Percentiles rank a stretch among this genome's conserved stretches.
These are phyloP conservation scores for Nemotelus nigrinus DNA, from an alignment of 2,888 invertebrate species.

Conservation along the genomic window DNA sequence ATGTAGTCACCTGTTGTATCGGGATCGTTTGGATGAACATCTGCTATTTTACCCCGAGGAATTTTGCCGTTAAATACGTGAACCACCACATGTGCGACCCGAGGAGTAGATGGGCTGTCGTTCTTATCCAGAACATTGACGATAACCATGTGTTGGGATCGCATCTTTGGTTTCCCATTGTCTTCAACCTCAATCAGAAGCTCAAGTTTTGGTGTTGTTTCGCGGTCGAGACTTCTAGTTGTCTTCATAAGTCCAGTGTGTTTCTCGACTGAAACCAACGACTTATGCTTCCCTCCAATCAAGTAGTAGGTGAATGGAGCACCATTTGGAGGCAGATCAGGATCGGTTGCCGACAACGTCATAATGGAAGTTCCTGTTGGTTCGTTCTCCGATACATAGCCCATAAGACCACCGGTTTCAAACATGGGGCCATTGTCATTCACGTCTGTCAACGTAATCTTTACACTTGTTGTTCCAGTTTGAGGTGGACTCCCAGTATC, in stretches of 20 bases:
- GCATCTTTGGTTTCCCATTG: conserved; percentile 84
- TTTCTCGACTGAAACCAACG: conserved; percentile 79
- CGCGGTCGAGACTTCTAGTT: conserved; percentile 83
- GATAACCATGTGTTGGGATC: conserved; percentile 79
- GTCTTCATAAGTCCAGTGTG: conserved; percentile 84
- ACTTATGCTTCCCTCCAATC: conserved; percentile 81
- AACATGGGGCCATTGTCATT: conserved; percentile 94
- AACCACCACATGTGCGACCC: conserved; percentile 83
- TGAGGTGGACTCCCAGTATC: conserved; percentile 90
- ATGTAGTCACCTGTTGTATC: conserved; percentile 90
- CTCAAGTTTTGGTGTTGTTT: conserved; percentile 78
- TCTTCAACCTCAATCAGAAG: conserved; percentile 87
- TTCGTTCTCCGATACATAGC: conserved; percentile 87
- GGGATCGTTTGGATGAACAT: conserved; percentile 91
- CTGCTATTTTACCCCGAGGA: conserved; percentile 85
- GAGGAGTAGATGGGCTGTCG: conserved; percentile 86
- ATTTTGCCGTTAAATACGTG: conserved; percentile 80
- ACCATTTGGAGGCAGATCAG: conserved; percentile 89
- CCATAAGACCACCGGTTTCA: conserved; percentile 75
- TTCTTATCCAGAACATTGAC: conserved; percentile 87
- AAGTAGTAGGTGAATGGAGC: conserved; percentile 87
- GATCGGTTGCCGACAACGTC: conserved; percentile 87
- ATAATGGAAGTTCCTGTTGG: conserved; percentile 84
- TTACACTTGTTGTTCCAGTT: conserved; percentile 88
- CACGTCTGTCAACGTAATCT: conserved; percentile 83